Percentiles rank a stretch among this genome's conserved stretches.
phyloP scores from a whole-genome alignment of 2,797 vertebrate species.

The Hydrophis major region DNA sequence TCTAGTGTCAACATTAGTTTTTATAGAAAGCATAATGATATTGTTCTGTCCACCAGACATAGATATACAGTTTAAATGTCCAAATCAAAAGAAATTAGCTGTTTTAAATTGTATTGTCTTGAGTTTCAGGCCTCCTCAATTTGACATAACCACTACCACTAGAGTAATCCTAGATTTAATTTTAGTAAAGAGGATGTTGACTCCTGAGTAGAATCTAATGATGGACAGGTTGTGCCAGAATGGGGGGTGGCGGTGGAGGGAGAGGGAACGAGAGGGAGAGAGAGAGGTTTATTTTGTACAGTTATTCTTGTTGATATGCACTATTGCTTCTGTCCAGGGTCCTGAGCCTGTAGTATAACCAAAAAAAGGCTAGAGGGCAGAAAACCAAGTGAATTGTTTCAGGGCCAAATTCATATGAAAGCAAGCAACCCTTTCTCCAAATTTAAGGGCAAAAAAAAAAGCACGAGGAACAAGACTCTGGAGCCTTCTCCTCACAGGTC shows the following conservation, averaged over 20 bases:
- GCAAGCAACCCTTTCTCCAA: background rate
- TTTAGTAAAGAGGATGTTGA: background rate
- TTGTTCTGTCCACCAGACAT: background rate
- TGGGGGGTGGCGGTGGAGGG: too few relatives aligned
- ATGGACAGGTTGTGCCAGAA: background rate
- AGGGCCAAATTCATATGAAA: background rate
- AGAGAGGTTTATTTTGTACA: background rate
- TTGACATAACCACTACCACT: background rate
- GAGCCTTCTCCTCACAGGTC: background rate
- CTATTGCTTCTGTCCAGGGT: constrained; percentile 25
- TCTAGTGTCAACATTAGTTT: background rate
- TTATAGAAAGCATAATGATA: background rate
- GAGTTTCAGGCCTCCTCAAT: background rate
- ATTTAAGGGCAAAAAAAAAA: background rate
- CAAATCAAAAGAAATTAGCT: background rate
- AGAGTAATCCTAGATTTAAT: background rate
- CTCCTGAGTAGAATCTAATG: background rate
- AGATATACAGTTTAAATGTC: background rate
- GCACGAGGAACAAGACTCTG: background rate
- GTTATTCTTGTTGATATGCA: background rate
- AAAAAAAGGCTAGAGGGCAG: background rate
- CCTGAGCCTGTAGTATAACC: background rate
- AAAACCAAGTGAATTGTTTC: background rate
- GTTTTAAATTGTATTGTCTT: background rate
- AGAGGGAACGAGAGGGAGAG: too few relatives aligned